Percentiles rank a stretch among this genome's conserved stretches.
Evolutionary conservation across 2,797 vertebrate genomes (phyloP).

Genomic region (Ptychobarbus kaznakovi): DNA sequence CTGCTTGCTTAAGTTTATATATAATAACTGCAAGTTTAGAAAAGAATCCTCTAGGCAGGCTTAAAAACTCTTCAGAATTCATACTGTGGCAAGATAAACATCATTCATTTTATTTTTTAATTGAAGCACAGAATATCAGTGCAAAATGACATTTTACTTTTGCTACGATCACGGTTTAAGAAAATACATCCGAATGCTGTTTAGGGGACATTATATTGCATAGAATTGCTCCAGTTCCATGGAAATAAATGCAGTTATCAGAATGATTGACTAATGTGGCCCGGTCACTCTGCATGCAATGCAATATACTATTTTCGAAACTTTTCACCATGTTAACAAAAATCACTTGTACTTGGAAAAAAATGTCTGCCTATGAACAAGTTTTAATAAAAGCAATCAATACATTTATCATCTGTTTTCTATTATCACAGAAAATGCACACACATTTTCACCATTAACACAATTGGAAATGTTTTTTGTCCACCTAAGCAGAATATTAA

Average conservation of each 20-base stretch:
- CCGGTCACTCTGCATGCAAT: slow-evolving; percentile 58
- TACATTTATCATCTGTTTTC: slow-evolving; percentile 1
- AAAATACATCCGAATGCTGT: slow-evolving; percentile 17
- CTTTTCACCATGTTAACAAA: slow-evolving; percentile 55
- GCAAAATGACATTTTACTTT: slow-evolving; percentile 12
- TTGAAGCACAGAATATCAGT: background rate
- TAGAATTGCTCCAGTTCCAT: slow-evolving; percentile 12
- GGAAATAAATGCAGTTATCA: background rate
- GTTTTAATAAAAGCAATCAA: slow-evolving; percentile 53
- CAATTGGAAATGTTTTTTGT: background rate
- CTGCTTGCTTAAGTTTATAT: slow-evolving; percentile 39
- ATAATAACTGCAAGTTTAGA: slow-evolving; percentile 26
- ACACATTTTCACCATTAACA: background rate
- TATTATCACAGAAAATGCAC: slow-evolving; percentile 22
- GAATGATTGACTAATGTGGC: background rate
- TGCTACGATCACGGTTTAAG: background rate
- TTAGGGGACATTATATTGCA: slow-evolving; percentile 12
- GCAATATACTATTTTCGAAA: slow-evolving; percentile 53
- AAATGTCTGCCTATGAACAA: slow-evolving; percentile 48
- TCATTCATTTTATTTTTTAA: background rate
- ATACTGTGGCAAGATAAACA: slow-evolving; percentile 12
- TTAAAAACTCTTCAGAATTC: background rate
- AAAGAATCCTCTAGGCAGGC: background rate
- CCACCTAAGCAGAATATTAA: background rate
- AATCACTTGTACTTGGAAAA: slow-evolving; percentile 45